Evolutionary conservation across 2,113 vertebrate genomes (phyloP), one percentile per base, ranked within the genome.

Genomic region (Nothocercus julius): DNA sequence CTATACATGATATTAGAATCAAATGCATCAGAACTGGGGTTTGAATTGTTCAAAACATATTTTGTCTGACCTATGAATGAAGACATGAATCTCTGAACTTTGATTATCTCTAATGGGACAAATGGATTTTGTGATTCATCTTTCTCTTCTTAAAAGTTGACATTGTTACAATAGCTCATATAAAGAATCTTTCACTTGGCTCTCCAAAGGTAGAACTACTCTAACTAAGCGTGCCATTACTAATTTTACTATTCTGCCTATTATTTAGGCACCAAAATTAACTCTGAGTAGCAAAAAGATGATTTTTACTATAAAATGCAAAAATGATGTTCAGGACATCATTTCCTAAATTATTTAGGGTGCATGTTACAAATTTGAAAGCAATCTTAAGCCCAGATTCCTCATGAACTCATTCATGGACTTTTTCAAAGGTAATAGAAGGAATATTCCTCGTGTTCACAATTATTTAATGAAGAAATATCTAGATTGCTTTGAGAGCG

Each of bases 401-500:
- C 56, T 85, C 72, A 77, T 64, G 47, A 90, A 12, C 40, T 82
- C 14, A 24, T 84, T 82, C 45, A 76, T 28, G 27, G 66, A 56
- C 28, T 89, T 72, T 78, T 70, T 59, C 53, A 79, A 89, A 47
- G 38, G 40, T 54, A 73, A 14, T 8, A 73, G 51, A 75, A 91
- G 38, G 75, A 89, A 68, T 73, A 64, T 66, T 73, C 36, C 36
- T 91, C 5, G 0, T 85, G 70, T 67, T 85, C 78, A 38, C 74
- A 87, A 85, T 96, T 94, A 91, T 74, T 66, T 94, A 64, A 73
- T 76, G 40, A 15, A 59, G 24, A 82, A 95, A 92, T 70, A 93
- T 68, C 82, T 79, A 93, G n/a, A 87, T 53, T 82, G 25, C 54
- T 95, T 97, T 95, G 62, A 91, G 88, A 96, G 49, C 17, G 36